Evolutionary conservation across 2,113 vertebrate species (phyloP), one percentile per base, ranked within the genome.

Genomic region (Aptenodytes patagonicus): DNA sequence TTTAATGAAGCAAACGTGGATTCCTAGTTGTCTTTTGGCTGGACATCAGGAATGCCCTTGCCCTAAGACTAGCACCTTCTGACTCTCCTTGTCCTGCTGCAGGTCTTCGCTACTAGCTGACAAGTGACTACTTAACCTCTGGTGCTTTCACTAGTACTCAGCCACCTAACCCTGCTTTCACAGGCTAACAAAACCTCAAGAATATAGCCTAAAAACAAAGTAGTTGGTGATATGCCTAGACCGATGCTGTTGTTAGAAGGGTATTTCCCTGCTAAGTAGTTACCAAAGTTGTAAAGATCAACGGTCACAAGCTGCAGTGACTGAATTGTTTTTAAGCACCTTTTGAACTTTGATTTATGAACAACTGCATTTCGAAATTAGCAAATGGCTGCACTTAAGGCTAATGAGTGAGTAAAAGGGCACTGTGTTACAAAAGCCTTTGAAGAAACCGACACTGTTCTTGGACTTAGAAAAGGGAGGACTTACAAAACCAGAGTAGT

Each of bases 281-380:
- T 34, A 32, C 38, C 0, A 0, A 32, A 36, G 51, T 42, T 60
- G 54, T 55, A 38, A 66, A 90, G 85, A 77, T 86, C 47, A 80
- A 1, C 2, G 17, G 38, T 38, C 32, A 9, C 47, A 68, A 69
- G 75, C 80, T 83, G 70, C 68, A 47, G 62, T 21, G 64, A 44
- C 40, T 21, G 6, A 13, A 21, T 36, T 70, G 64, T 73, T 94
- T 54, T 72, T 57, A 66, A 83, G 83, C 46, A 69, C 72, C 64
- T 83, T 61, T 66, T 77, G 64, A 77, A 66, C 92, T 96, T 58
- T 89, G 77, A 7, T 91, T 93, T 94, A 49, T 58, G 81, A 70
- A 69, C 58, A 75, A 9, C 31, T 42, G 40, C 16, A 9, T 94
- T 89, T 96, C 0, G 2, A 73, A 87, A 87, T 17, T 61, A 68